phyloP scores from a whole-genome alignment of 2,113 vertebrate species.

The Phyllopteryx taeniolatus region DNA sequence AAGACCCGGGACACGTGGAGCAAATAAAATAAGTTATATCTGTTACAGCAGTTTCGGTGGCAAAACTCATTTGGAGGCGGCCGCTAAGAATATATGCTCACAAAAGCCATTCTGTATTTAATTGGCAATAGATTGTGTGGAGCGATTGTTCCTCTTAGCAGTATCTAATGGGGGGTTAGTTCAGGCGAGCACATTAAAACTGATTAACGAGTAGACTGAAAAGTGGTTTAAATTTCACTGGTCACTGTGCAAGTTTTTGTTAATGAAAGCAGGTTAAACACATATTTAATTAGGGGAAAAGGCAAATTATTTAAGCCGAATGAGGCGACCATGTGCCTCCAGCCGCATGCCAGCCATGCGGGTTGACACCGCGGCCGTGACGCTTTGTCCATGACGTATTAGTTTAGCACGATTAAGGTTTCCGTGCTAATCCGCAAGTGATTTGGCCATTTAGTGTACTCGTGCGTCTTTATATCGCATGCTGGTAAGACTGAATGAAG shows the following conservation, averaged over 20 bases:
- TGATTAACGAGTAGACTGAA: constrained; percentile 50
- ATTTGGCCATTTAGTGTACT: constrained; percentile 68
- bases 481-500: constrained; percentile 50
- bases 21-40: not conserved
- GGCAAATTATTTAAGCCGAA: constrained; percentile 13
- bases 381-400: constrained; percentile 30
- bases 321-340: constrained; percentile 7
- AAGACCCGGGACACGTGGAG: not conserved
- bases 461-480: constrained; percentile 55
- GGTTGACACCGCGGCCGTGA: constrained; percentile 23
- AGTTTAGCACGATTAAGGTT: constrained; percentile 63
- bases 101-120: constrained; percentile 30
- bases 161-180: constrained; percentile 35
- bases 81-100: constrained; percentile 25
- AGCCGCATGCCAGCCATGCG: constrained; percentile 5
- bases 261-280: constrained; percentile 47
- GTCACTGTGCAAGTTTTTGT: constrained; percentile 53
- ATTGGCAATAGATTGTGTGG: constrained; percentile 25
- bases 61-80: constrained; percentile 28
- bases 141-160: constrained; percentile 33
- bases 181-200: constrained; percentile 37
- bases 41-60: constrained; percentile 12
- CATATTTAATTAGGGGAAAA: not conserved
- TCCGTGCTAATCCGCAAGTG: constrained; percentile 62
- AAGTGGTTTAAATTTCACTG: constrained; percentile 41